Conservation (phyloP, 1,140 invertebrate species). For the Rhagoletis pomonella region DNA sequence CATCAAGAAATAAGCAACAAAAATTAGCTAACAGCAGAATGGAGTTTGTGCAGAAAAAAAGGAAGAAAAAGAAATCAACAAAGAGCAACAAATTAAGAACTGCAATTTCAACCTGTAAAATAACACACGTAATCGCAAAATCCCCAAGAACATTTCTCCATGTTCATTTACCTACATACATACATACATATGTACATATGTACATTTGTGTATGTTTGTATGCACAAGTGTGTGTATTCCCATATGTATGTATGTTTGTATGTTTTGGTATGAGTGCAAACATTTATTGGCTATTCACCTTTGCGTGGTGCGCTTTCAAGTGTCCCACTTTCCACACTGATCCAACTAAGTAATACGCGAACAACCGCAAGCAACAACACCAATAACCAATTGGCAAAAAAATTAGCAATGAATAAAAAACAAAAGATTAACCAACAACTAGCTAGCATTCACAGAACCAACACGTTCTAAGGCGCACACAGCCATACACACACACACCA, state of each 20-base stretch:
- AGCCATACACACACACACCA: not conserved
- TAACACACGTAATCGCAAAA: slow-evolving; percentile 38
- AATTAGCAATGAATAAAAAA: not conserved
- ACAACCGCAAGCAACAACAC: slow-evolving; percentile 48
- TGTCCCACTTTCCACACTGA: slow-evolving; percentile 69
- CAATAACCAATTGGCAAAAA: not conserved
- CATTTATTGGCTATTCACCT: slow-evolving; percentile 74
- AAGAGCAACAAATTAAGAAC: not conserved
- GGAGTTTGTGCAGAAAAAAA: not conserved
- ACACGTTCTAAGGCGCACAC: slow-evolving; percentile 24
- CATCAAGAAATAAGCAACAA: not conserved
- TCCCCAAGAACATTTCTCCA: slow-evolving; percentile 51
- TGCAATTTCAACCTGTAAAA: slow-evolving; percentile 52
- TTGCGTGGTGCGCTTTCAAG: slow-evolving; percentile 58
- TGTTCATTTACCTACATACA: slow-evolving; percentile 19
- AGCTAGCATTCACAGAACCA: not conserved
- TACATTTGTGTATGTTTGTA: not conserved
- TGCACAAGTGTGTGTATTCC: not conserved
- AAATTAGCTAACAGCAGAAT: slow-evolving; percentile 37
- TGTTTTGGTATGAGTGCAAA: slow-evolving; percentile 59
- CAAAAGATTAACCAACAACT: not conserved
- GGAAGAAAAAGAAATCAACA: too few relatives aligned
- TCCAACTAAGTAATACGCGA: slow-evolving; percentile 44
- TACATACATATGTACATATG: not conserved
- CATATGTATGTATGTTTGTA: not conserved